Base-by-base conservation (phyloP, 2,113 vertebrate species). In the Scatophagus argus region DNA sequence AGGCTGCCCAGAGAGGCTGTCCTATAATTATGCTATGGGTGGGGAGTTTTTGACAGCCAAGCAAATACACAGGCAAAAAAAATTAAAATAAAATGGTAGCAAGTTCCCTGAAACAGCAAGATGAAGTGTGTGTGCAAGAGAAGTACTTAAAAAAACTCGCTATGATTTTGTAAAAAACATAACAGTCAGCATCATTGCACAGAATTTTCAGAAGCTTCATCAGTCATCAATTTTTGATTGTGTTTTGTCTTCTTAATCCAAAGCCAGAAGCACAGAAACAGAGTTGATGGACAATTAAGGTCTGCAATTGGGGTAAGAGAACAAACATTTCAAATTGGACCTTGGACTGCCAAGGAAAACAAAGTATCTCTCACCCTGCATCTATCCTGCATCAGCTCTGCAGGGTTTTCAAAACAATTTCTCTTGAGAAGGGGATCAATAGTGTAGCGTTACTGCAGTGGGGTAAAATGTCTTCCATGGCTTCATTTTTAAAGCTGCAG, bases 1-100 rank as follows among this genome's bases (percentile, higher is more conserved):
- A 88, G 34, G 73, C 73, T 79, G 81, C 73, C 44, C 41, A 58
- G 46, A 78, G 61, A 86, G 77, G 55, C 76, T 23, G 59, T 66
- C 60, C 73, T 85, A 81, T 84, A 85, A 86, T 84, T 81, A 82
- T 19, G 47, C 72, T 62, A 49, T 79, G 88, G 79, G 78, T 74
- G 81, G 73, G 74, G 27, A 79, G 55, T 63, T 85, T 77, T 49
- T 84, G 79, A 88, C 79, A 91, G 80, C 75, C 78, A 84, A 86
- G 84, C 82, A 80, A 82, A 84, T 64, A 58, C 79, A 71, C 38
- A 76, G 82, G n/a, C n/a, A n/a, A n/a, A n/a, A n/a, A n/a, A n/a
- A n/a, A n/a, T n/a, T n/a, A n/a, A n/a, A n/a, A n/a, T n/a, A n/a
- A n/a, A n/a, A n/a, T n/a, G n/a, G n/a, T n/a, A n/a, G n/a, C n/a